These are phyloP conservation scores for Chloroceryle aenea DNA, from an alignment of 2,113 vertebrate species.

Conservation along the genomic window DNA sequence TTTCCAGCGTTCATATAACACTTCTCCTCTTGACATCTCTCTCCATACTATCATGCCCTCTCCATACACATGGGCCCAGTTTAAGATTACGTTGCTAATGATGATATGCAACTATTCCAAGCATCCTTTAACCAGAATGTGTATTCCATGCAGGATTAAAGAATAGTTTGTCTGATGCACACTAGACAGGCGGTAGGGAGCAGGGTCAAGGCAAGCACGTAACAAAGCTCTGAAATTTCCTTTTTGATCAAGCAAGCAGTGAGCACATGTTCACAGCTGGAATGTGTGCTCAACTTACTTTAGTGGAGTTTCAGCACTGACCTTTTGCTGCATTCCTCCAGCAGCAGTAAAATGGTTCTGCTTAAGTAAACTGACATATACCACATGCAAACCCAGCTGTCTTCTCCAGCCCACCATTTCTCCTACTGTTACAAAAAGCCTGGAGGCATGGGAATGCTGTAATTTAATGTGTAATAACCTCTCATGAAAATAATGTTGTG, in stretches of 20 bases:
- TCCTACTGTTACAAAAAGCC: constrained; percentile 46
- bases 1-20: background rate
- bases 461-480: background rate
- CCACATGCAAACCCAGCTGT: constrained; percentile 58
- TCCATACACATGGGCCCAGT: background rate
- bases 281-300: constrained; percentile 57
- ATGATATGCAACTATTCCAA: constrained; percentile 31
- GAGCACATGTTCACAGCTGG: constrained; percentile 53
- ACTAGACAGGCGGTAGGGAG: constrained; percentile 19
- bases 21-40: background rate
- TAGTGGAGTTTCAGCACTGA: constrained; percentile 52
- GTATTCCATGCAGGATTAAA: constrained; percentile 34
- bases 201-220: constrained; percentile 61
- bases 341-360: constrained; percentile 41
- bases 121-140: background rate
- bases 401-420: constrained; percentile 44
- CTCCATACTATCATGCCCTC: background rate
- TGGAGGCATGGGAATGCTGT: background rate
- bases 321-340: constrained; percentile 61
- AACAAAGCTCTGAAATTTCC: constrained; percentile 45
- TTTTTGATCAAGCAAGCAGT: constrained; percentile 46
- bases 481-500: background rate
- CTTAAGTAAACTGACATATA: constrained; percentile 56
- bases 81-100: background rate
- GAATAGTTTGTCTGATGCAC: constrained; percentile 33